Evolutionary conservation across 2,797 vertebrate species (phyloP).

Genomic region (Ctenopoma multispine): DNA sequence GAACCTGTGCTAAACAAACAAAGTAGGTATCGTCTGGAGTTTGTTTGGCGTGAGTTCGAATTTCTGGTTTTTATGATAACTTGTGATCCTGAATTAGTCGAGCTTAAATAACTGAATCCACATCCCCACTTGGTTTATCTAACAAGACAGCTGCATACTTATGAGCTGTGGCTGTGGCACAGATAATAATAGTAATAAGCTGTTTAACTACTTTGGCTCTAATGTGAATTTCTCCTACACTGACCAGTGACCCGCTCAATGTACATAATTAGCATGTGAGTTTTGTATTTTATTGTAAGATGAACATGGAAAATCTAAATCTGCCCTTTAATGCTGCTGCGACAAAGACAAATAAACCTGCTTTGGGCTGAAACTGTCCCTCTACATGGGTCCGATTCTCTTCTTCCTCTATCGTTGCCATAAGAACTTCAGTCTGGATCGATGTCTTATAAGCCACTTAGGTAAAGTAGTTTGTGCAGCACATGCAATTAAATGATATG

Average conservation of each 20-base stretch:
- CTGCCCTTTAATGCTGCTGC: too few species aligned
- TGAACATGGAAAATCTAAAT: not conserved
- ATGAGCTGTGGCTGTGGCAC: too few species aligned
- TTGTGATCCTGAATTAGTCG: too few species aligned
- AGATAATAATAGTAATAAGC: too few species aligned
- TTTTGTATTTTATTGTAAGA: not conserved
- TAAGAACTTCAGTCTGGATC: conserved; percentile 45
- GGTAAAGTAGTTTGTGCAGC: conserved; percentile 76
- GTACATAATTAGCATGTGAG: not conserved
- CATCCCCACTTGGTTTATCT: too few species aligned
- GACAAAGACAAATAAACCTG: conserved; percentile 9
- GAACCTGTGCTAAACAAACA: too few species aligned
- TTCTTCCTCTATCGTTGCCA: conserved; percentile 28
- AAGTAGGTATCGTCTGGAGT: too few species aligned
- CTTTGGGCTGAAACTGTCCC: conserved; percentile 1
- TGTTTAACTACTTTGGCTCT: not conserved
- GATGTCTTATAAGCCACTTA: conserved; percentile 79
- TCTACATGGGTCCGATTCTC: conserved; percentile 18
- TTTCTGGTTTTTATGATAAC: too few species aligned
- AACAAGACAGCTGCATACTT: too few species aligned
- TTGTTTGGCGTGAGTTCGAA: too few species aligned
- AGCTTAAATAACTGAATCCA: too few species aligned
- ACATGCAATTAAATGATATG: conserved; percentile 63
- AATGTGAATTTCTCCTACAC: not conserved
- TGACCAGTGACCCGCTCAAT: not conserved